A percentile compares a stretch with the other conserved stretches of the same genome.
These are phyloP conservation scores for Sarcophaga bullata DNA, from an alignment of 1,140 invertebrate genomes.

Conservation along the genomic window DNA sequence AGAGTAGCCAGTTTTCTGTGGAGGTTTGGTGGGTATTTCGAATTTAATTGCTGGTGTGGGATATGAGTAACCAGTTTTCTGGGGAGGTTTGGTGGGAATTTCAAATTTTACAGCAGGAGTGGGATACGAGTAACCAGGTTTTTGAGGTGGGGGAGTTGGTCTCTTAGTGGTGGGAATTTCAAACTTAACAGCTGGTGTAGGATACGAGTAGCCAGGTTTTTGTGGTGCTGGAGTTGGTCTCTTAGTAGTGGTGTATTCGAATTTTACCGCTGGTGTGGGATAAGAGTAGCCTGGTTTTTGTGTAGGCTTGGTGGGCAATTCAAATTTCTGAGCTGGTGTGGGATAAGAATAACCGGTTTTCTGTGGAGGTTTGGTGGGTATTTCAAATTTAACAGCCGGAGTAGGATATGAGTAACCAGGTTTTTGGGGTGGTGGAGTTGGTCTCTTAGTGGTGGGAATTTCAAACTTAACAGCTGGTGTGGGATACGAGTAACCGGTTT, in stretches of 20 bases:
- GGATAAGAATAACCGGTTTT: constrained; percentile 44
- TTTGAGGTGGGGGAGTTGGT: neutral
- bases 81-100: constrained; percentile 31
- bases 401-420: constrained; percentile 45
- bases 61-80: constrained; percentile 50
- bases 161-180: constrained; percentile 24
- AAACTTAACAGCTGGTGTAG: constrained; percentile 19
- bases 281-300: constrained; percentile 36
- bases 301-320: constrained; percentile 20
- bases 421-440: too few relatives aligned
- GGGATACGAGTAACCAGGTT: constrained; percentile 41
- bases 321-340: neutral
- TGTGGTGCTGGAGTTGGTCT: neutral
- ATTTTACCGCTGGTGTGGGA: constrained; percentile 3
- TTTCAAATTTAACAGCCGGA: constrained; percentile 44
- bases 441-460: constrained; percentile 1
- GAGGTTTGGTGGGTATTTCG: constrained; percentile 44
- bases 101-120: constrained; percentile 46
- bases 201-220: constrained; percentile 40
- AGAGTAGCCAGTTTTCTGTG: constrained; percentile 21
- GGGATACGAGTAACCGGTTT: constrained; percentile 30
- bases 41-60: constrained; percentile 53
- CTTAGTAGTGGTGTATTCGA: constrained; percentile 1
- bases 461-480: constrained; percentile 28
- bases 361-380: constrained; percentile 16